These are phyloP conservation scores for Polypterus senegalus DNA, from an alignment of 2,113 vertebrate species.

Conservation along the genomic window DNA sequence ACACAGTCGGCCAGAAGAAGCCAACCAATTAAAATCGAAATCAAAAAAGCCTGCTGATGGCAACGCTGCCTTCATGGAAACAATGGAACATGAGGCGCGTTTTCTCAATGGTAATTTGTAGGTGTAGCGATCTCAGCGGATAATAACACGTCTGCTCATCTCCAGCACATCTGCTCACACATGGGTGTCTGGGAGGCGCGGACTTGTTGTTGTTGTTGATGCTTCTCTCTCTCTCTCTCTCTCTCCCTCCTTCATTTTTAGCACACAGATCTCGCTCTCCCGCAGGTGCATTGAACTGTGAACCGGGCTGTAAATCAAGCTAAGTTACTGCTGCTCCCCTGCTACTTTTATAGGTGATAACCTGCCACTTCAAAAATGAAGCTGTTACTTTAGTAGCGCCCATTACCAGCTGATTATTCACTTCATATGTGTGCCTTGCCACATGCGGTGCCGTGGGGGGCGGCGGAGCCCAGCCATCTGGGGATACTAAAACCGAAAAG, in stretches of 20 bases:
- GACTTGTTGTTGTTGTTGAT: too few relatives aligned
- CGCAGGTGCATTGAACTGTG: not conserved
- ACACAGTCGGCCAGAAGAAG: too few relatives aligned
- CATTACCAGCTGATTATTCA: conserved; percentile 24
- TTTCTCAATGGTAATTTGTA: conserved; percentile 3
- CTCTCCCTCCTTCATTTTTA: too few relatives aligned
- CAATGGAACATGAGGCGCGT: conserved; percentile 7
- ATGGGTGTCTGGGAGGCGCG: not conserved
- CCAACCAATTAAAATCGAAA: too few relatives aligned
- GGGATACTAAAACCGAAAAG: too few relatives aligned
- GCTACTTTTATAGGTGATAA: conserved; percentile 23
- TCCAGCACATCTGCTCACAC: conserved; percentile 1
- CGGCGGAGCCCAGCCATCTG: too few relatives aligned
- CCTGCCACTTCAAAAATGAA: conserved; percentile 22
- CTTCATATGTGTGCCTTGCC: conserved; percentile 25
- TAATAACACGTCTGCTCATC: conserved; percentile 2
- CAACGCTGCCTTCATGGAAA: conserved; percentile 3
- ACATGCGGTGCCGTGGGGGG: not conserved
- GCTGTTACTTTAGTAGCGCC: conserved; percentile 25
- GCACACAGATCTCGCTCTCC: too few relatives aligned
- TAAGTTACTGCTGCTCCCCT: conserved; percentile 11
- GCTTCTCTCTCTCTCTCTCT: too few relatives aligned
- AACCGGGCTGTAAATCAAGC: conserved; percentile 22
- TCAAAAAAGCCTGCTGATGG: too few relatives aligned
- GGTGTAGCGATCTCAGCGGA: not conserved